Evolutionary conservation across 1,140 invertebrate genomes (phyloP).

Genomic region (Tetragonula clypearis): DNA sequence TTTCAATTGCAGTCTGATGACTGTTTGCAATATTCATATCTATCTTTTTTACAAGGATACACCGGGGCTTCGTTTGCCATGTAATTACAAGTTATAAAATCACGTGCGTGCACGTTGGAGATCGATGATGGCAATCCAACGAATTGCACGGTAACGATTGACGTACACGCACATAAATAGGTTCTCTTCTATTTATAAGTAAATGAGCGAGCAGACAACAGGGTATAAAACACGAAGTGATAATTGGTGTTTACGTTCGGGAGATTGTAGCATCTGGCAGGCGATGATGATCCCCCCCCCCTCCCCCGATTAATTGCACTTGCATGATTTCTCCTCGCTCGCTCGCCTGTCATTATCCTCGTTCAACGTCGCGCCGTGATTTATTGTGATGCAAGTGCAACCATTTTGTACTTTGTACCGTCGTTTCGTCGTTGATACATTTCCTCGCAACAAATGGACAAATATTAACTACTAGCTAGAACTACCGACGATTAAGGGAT

Average conservation of each 20-base stretch:
- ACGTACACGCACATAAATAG: background rate
- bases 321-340: background rate
- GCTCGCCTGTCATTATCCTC: no score
- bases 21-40: no score
- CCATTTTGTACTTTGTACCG: background rate
- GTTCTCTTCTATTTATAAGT: background rate
- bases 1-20: no score
- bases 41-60: background rate
- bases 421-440: background rate
- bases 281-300: background rate
- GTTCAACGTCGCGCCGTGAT: background rate
- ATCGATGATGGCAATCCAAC: background rate
- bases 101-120: background rate
- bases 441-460: no score
- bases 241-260: background rate
- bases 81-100: background rate
- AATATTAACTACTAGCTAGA: no score
- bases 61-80: no score
- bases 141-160: background rate
- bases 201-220: no score
- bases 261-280: background rate
- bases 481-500: no score
- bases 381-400: background rate
- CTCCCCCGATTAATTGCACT: background rate
- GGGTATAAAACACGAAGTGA: background rate